Base-by-base conservation (phyloP, 2,797 vertebrate genomes). In the Allobates femoralis region DNA sequence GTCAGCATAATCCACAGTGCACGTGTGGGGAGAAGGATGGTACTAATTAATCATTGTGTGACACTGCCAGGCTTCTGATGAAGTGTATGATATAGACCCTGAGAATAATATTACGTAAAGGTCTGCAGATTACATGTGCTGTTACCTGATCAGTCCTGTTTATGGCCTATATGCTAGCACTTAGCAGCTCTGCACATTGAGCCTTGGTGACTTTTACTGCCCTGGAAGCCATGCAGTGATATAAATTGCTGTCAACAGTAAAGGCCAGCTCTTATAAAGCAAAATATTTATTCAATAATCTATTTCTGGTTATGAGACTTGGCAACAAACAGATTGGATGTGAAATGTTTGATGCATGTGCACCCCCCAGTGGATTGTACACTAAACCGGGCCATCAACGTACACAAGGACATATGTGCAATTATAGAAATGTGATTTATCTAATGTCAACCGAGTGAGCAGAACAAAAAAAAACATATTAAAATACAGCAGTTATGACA, bases 211-310 rank as follows among this genome's bases (percentile, higher is more conserved):
- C 90, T 94, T 93, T 93, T 94, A 93, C 91, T 92, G 92, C 90
- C 90, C 90, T 92, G 92, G 92, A 91, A 55, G 89, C 88, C 89
- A 83, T 86, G 81, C 89, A 89, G 89, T 88, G 89, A 88, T 91
- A 92, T 93, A 93, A 93, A 94, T 93, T 93, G 92, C 91, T 93
- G 91, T 91, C 92, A 93, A 90, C 91, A 90, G 91, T 92, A 93
- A 94, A 94, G 92, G 92, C 92, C 91, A 93, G 92, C 89, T 93
- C 90, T 91, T 92, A 92, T 91, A 89, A 89, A 93, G 90, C 91
- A 92, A 93, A 94, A 93, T 94, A 93, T 93, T 93, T 92, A 93
- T 94, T 91, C 89, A 89, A 91, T 92, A 92, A 93, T 92, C 92
- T 93, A 92, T 92, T 92, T 92, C 85, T 92, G 91, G 90, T 91